phyloP scores from a whole-genome alignment of 2,888 invertebrate species.

The Caenorhabditis sp. region DNA sequence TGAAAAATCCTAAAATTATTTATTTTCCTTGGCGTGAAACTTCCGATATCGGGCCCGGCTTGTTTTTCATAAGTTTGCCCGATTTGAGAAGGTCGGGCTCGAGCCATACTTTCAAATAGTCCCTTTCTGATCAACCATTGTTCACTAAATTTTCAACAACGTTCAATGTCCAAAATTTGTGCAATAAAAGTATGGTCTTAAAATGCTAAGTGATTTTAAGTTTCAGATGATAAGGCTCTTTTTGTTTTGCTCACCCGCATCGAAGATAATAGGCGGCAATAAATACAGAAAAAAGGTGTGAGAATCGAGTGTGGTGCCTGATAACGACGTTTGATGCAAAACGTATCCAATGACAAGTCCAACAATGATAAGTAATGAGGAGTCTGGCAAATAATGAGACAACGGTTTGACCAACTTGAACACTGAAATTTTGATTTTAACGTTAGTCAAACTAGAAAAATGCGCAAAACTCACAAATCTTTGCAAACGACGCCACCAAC shows the following conservation, averaged over 20 bases:
- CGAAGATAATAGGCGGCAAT: constrained; percentile 96
- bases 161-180: too few relatives aligned
- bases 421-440: constrained; percentile 26
- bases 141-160: too few relatives aligned
- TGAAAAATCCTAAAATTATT: too few relatives aligned
- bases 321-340: constrained; percentile 16
- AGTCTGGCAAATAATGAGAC: constrained; percentile 83
- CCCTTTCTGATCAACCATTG: too few relatives aligned
- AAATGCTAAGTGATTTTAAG: too few relatives aligned
- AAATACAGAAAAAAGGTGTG: constrained; percentile 96
- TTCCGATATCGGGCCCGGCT: too few relatives aligned
- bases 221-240: neutral
- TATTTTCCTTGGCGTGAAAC: too few relatives aligned
- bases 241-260: constrained; percentile 76
- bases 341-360: constrained; percentile 77
- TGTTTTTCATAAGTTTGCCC: too few relatives aligned
- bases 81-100: too few relatives aligned
- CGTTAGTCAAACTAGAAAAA: too few relatives aligned
- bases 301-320: constrained; percentile 72
- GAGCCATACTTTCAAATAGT: too few relatives aligned
- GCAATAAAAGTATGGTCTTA: too few relatives aligned
- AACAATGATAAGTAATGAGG: constrained; percentile 91
- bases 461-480: constrained; percentile 46
- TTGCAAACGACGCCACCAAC: constrained; percentile 47
- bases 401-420: constrained; percentile 48